phyloP scores from a whole-genome alignment of 2,888 invertebrate genomes.

The Scaptomyza cyrtandrae region DNA sequence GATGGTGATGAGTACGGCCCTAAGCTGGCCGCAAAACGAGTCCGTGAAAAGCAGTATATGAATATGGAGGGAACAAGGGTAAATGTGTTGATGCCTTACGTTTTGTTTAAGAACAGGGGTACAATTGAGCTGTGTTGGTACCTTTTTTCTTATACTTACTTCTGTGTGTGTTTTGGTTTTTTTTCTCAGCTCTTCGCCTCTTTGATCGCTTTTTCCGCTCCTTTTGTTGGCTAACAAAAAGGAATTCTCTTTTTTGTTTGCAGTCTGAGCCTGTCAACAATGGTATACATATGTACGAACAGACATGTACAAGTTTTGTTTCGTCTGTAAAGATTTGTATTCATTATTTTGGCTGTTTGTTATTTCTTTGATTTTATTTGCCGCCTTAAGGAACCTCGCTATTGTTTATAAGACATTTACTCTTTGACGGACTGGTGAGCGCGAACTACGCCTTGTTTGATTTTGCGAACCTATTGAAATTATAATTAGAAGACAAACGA shows the following conservation, averaged over 20 bases:
- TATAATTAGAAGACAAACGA: slow-evolving; percentile 76
- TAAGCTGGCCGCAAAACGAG: slow-evolving; percentile 67
- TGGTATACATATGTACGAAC: slow-evolving; percentile 26
- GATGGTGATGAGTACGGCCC: slow-evolving; percentile 46
- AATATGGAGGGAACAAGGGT: slow-evolving; percentile 12
- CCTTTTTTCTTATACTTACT: slow-evolving; percentile 26
- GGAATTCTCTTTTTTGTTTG: slow-evolving; percentile 69
- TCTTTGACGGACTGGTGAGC: slow-evolving; percentile 72
- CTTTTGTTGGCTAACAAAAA: slow-evolving; percentile 53
- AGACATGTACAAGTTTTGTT: slow-evolving; percentile 22
- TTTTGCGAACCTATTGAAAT: slow-evolving; percentile 67
- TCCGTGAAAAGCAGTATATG: slow-evolving; percentile 39
- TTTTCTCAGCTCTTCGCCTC: slow-evolving; percentile 59
- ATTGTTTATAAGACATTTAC: slow-evolving; percentile 45
- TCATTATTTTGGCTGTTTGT: slow-evolving; percentile 71
- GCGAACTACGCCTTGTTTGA: slow-evolving; percentile 82
- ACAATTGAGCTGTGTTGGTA: slow-evolving; percentile 13
- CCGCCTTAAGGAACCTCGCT: slow-evolving; percentile 61
- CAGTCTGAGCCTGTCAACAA: slow-evolving; percentile 71
- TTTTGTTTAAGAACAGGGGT: slow-evolving; percentile 51
- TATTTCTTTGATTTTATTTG: slow-evolving; percentile 78
- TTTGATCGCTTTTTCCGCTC: slow-evolving; percentile 79
- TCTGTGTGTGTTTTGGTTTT: slow-evolving; percentile 13
- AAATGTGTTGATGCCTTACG: slow-evolving; percentile 56
- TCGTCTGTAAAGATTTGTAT: slow-evolving; percentile 46